Conservation (phyloP, 2,888 invertebrate genomes). For the Drepana falcataria region DNA sequence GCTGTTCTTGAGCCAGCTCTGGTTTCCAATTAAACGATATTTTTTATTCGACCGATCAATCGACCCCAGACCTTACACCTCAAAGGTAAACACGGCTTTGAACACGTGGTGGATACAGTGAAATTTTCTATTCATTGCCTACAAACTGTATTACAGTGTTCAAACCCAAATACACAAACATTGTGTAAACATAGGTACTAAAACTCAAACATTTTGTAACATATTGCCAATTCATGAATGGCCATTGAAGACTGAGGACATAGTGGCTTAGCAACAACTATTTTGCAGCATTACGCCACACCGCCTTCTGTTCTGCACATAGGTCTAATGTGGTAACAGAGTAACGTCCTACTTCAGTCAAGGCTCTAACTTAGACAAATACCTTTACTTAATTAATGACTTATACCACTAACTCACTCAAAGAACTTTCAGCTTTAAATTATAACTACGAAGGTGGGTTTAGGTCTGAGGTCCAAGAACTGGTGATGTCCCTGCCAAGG, state of each 20-base stretch:
- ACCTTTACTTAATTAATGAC: slow-evolving; percentile 22
- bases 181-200: not conserved
- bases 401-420: slow-evolving; percentile 16
- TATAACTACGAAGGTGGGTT: slow-evolving; percentile 9
- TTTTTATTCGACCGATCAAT: too few relatives aligned
- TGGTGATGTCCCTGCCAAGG: slow-evolving; percentile 65
- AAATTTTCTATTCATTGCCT: too few relatives aligned
- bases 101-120: too few relatives aligned
- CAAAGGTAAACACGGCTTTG: too few relatives aligned
- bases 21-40: too few relatives aligned
- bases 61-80: too few relatives aligned
- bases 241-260: slow-evolving; percentile 7
- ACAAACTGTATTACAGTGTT: too few relatives aligned
- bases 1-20: too few relatives aligned
- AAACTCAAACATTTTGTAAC: not conserved
- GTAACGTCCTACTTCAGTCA: slow-evolving; percentile 71
- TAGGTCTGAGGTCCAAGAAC: slow-evolving; percentile 18
- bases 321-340: slow-evolving; percentile 69
- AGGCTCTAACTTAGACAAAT: slow-evolving; percentile 59
- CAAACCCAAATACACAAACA: too few relatives aligned
- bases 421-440: slow-evolving; percentile 16
- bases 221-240: not conserved
- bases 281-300: slow-evolving; percentile 53
- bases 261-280: slow-evolving; percentile 41
- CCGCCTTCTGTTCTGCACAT: slow-evolving; percentile 65